Percentiles rank a stretch among this genome's conserved stretches.
Conservation (phyloP, 2,113 vertebrate species). For the Chloroceryle aenea region DNA sequence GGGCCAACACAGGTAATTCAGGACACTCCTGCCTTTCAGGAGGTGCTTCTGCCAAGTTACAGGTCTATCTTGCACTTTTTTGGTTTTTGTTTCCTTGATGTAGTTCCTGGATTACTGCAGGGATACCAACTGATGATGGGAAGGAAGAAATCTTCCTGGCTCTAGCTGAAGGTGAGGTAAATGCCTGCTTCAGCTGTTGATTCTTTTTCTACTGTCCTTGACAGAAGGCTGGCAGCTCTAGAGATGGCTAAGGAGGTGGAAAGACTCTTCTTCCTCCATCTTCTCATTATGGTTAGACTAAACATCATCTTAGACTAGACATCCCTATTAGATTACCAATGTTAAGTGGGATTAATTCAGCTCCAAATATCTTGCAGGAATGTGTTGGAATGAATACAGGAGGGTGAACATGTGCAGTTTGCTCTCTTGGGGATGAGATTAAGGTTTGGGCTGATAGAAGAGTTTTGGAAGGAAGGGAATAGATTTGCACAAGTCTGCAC, state of each 20-base stretch:
- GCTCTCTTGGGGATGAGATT: background rate
- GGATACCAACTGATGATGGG: background rate
- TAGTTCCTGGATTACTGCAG: background rate
- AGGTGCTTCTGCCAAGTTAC: background rate
- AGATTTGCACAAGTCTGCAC: background rate
- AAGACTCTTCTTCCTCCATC: background rate
- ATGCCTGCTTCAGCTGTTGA: background rate
- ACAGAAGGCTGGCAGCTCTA: background rate
- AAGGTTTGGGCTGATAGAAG: background rate
- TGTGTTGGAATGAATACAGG: background rate
- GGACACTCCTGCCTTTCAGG: accelerated
- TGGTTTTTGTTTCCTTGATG: background rate
- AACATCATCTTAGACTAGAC: background rate
- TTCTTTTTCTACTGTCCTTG: background rate
- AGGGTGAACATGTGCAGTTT: background rate
- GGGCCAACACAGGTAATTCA: accelerated
- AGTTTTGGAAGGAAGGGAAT: background rate
- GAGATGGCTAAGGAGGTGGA: background rate
- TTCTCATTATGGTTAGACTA: background rate
- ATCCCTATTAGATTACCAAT: background rate
- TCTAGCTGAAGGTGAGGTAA: background rate
- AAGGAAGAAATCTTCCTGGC: background rate
- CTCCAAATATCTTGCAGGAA: background rate
- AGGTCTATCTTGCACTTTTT: accelerated
- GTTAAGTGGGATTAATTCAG: background rate